Evolutionary conservation across 1,140 invertebrate genomes (phyloP), one percentile per base, ranked within the genome.

Genomic region (Belonocnema kinseyi): DNA sequence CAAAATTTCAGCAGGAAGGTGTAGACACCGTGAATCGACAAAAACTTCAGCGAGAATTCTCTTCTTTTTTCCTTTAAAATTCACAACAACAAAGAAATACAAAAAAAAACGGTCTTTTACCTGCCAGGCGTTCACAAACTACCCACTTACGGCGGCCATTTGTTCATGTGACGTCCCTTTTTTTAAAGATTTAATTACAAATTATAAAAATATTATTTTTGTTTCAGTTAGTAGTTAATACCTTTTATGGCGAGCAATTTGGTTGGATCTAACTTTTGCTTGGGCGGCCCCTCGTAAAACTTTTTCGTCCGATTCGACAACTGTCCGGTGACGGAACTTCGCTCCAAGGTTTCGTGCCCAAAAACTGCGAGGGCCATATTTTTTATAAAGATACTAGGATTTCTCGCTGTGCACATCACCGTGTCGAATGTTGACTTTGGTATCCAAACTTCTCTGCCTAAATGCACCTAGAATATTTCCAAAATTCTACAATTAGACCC

Each of bases 381-480:
- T 40, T 66, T 66, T n/a, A 66, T 66, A 26, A 66, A 66, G 40
- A 66, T 66, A 66, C 61, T 66, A 10, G 61, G 61, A 66, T 66
- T 66, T 66, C 61, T 66, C 1, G 61, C 61, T 46, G 61, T 66
- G 14, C 61, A 66, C 61, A 66, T 66, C 17, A 66, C 61, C 0
- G 61, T 66, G 61, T 66, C 61, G 13, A 40, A 66, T 14, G 61
- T 66, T 46, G 61, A 66, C n/a, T 66, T 66, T 66, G 61, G 61
- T 40, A 66, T 66, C 61, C 61, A 66, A 66, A 66, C 26, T 3
- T 66, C 61, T 40, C 61, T 33, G 7, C 61, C 61, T 33, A 66
- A 66, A 66, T 66, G 61, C 2, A 66, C 61, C 61, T 66, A 16
- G n/a, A 66, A 66, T 13, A 26, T 46, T 46, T 46, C 0, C 12